Base-by-base conservation (phyloP, 2,888 invertebrate species). In the Melanostoma scalare region DNA sequence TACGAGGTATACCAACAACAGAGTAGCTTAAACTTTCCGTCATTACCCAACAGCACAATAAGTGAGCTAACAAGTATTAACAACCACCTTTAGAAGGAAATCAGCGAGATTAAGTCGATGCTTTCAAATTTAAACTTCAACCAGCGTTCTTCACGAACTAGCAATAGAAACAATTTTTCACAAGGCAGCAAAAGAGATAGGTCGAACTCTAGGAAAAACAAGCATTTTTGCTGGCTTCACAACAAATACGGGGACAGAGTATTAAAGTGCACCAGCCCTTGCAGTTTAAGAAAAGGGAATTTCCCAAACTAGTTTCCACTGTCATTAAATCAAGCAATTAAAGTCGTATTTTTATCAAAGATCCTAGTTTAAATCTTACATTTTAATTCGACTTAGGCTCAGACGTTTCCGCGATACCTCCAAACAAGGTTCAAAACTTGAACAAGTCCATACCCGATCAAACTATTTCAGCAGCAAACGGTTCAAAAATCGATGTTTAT, bases 41-140 rank as follows among this genome's bases (percentile, higher is more conserved):
- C n/a, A n/a, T n/a, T n/a, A n/a, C n/a, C n/a, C n/a, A n/a, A n/a
- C n/a, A n/a, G n/a, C n/a, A n/a, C n/a, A n/a, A n/a, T n/a, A n/a
- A n/a, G n/a, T n/a, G n/a, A n/a, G n/a, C n/a, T n/a, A n/a, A n/a
- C n/a, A n/a, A n/a, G n/a, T n/a, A n/a, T n/a, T n/a, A n/a, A n/a
- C n/a, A n/a, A n/a, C n/a, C n/a, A n/a, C 3, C 33, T 67, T 1
- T 36, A 75, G 53, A 9, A 5, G 0, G 35, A 75, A 31, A 67
- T 65, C 5, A 35, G n/a, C 38, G 52, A 75, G 52, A 75, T 75
- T 6, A 75, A 74, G 30, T 9, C 65, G 3, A 73, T 73, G 61
- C 55, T 73, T 3, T 46, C 53, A 8, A 42, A 44, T 6, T 35
- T 63, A 2, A 63, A 46, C 3, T 30, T 63, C 2, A 50, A 61